A percentile compares a stretch with the other conserved stretches of the same genome.
Conservation (phyloP, 2,797 vertebrate species). For the Tachyglossus aculeatus region DNA sequence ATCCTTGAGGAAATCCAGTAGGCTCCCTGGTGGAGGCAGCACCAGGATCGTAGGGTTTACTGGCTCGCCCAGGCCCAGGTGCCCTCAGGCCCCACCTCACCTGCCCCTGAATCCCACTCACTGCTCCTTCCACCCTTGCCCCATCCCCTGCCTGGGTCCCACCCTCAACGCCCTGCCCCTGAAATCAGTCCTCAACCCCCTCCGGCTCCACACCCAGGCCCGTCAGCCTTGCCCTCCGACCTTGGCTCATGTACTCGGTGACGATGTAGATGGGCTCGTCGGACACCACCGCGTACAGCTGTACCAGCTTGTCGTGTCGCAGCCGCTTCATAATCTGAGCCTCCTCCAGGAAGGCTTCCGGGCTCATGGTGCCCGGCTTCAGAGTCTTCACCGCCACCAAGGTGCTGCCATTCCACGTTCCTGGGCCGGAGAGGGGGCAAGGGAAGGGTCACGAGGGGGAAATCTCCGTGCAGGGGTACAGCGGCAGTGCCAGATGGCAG, state of each 20-base stretch:
- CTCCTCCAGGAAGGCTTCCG: conserved; percentile 95
- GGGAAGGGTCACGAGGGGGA: neutral
- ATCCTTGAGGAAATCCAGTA: conserved; percentile 94
- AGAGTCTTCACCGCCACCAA: conserved; percentile 97
- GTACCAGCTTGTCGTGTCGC: conserved; percentile 96
- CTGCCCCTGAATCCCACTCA: neutral
- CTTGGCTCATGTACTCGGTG: conserved; percentile 96
- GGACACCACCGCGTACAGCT: conserved; percentile 95
- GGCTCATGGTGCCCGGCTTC: conserved; percentile 96
- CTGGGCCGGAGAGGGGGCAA: conserved; percentile 59
- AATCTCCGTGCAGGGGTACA: neutral
- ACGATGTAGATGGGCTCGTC: conserved; percentile 98
- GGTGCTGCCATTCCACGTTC: conserved; percentile 94
- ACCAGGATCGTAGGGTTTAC: neutral
- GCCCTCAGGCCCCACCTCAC: neutral
- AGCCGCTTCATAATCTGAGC: conserved; percentile 98
- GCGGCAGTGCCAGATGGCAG: neutral
- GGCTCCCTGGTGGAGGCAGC: conserved; percentile 80
- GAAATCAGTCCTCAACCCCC: neutral
- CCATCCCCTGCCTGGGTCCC: neutral
- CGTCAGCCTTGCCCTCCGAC: conserved; percentile 56
- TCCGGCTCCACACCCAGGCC: neutral
- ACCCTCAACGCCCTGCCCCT: neutral
- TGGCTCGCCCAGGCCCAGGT: too few species aligned
- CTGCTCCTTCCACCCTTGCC: too few species aligned